phyloP scores from a whole-genome alignment of 92 coral and sea anemone species.

The Paragorgia papillata region DNA sequence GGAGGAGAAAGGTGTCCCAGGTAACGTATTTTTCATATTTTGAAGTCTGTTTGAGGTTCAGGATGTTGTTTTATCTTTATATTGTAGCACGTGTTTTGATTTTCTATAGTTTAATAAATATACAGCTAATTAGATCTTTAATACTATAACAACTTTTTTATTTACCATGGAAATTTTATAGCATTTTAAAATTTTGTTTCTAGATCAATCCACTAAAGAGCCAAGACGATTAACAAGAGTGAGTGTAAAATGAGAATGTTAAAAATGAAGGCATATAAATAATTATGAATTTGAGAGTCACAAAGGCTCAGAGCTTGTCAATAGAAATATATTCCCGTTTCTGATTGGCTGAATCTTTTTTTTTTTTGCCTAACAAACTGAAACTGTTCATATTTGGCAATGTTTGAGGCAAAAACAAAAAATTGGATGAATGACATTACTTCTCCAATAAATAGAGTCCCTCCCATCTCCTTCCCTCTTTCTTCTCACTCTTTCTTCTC shows the following conservation, averaged over 20 bases:
- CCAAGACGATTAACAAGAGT: slow-evolving; percentile 1
- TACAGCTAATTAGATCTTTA: background rate
- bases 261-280: background rate
- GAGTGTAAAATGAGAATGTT: background rate
- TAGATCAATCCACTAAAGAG: background rate
- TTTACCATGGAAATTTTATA: background rate
- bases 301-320: no score
- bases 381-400: no score
- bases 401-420: no score
- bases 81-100: background rate
- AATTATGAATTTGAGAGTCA: no score
- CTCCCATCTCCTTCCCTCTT: no score
- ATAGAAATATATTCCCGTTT: no score
- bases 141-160: background rate
- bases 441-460: no score
- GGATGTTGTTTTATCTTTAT: background rate
- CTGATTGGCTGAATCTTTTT: no score
- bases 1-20: background rate
- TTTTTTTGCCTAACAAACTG: no score
- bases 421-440: no score
- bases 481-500: no score
- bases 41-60: background rate
- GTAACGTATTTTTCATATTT: background rate
- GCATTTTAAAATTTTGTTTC: background rate
- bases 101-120: background rate